These are phyloP conservation scores for Ammodytes marinus DNA, from an alignment of 2,113 vertebrate species.

Conservation along the genomic window DNA sequence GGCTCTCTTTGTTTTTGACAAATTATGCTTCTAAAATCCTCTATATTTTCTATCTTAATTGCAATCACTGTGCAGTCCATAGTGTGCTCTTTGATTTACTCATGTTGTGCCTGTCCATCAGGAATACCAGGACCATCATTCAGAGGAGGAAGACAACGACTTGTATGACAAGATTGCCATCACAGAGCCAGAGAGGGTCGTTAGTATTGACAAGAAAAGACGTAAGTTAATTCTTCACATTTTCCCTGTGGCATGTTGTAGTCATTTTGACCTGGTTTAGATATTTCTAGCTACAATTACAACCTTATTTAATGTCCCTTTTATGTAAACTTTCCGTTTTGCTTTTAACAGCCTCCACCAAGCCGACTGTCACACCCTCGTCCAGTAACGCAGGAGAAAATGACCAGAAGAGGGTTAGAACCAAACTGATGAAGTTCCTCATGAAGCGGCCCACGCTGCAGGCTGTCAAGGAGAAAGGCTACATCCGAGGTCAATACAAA, in stretches of 20 bases:
- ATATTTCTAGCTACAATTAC: background rate
- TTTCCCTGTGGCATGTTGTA: background rate
- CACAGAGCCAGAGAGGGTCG: slow-evolving; percentile 72
- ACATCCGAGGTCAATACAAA: slow-evolving; percentile 87
- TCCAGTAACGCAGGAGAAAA: slow-evolving; percentile 71
- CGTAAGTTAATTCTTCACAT: slow-evolving; percentile 65
- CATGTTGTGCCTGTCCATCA: slow-evolving; percentile 23
- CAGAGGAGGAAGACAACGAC: slow-evolving; percentile 79
- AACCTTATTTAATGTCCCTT: background rate
- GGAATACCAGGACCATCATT: slow-evolving; percentile 79
- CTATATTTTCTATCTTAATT: no score
- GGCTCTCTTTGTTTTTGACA: background rate
- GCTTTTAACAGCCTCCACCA: slow-evolving; percentile 55
- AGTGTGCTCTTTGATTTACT: background rate
- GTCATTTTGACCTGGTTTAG: background rate
- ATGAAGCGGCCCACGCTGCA: slow-evolving; percentile 91
- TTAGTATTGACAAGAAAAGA: slow-evolving; percentile 69
- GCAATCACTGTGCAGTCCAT: background rate
- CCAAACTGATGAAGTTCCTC: slow-evolving; percentile 92
- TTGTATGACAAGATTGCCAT: slow-evolving; percentile 84
- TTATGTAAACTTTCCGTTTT: background rate
- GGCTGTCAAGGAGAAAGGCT: slow-evolving; percentile 91
- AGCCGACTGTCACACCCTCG: slow-evolving; percentile 19
- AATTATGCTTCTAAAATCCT: no score
- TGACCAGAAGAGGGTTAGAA: slow-evolving; percentile 88